Conservation (phyloP, 2,797 vertebrate genomes). For the Oreochromis mossambicus region DNA sequence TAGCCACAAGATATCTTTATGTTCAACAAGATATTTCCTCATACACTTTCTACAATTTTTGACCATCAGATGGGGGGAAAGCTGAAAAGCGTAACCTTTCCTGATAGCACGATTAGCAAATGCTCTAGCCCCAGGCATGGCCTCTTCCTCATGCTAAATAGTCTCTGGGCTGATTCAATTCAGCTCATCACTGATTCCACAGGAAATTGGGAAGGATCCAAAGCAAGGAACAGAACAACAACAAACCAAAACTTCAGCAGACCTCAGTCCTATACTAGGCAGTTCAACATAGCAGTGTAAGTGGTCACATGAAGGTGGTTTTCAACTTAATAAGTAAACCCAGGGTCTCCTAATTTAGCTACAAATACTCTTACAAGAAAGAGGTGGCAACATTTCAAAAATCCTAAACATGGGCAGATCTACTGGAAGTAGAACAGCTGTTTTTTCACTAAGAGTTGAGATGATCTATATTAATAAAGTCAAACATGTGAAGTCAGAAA, state of each 20-base stretch:
- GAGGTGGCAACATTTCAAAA: neutral
- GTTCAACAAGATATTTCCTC: neutral
- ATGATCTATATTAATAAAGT: neutral
- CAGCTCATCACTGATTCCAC: neutral
- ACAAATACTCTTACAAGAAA: neutral
- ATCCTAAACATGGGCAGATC: neutral
- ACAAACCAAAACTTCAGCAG: neutral
- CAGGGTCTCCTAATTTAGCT: neutral
- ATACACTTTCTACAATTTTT: neutral
- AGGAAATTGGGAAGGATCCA: neutral
- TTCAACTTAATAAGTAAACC: fast-evolving
- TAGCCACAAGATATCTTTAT: neutral
- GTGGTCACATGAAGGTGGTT: neutral
- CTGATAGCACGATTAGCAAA: neutral
- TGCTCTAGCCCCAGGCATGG: neutral
- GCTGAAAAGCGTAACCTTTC: neutral
- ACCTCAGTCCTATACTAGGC: neutral
- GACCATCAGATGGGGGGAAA: neutral
- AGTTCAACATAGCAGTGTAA: fast-evolving
- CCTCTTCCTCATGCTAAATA: neutral
- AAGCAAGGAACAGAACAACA: neutral
- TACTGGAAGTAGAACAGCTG: neutral
- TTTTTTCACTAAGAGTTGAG: neutral
- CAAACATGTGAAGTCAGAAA: neutral
- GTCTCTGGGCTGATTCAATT: neutral